Conservation (phyloP, 2,888 invertebrate genomes). For the Drosophila atroscutellata region DNA sequence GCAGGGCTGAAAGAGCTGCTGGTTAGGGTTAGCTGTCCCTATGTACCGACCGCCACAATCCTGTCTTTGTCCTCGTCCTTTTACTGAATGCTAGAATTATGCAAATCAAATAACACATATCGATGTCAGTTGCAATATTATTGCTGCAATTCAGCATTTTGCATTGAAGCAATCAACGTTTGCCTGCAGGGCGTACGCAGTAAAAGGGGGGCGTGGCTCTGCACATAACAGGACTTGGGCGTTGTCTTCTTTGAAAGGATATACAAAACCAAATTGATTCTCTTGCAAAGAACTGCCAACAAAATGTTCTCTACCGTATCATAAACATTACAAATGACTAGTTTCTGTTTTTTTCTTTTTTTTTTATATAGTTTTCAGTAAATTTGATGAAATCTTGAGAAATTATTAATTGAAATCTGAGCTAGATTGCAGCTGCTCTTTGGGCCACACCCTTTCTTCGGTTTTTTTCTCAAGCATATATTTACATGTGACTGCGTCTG, state of each 20-base stretch:
- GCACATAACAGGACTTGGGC: slow-evolving; percentile 43
- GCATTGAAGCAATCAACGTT: slow-evolving; percentile 57
- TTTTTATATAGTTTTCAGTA: neutral
- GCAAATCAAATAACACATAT: slow-evolving; percentile 80
- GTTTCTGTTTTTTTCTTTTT: neutral
- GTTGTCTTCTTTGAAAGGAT: slow-evolving; percentile 52
- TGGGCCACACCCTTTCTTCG: slow-evolving; percentile 61
- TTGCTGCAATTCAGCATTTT: slow-evolving; percentile 77
- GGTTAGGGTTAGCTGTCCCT: slow-evolving; percentile 46
- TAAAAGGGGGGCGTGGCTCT: neutral
- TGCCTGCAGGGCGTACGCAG: slow-evolving; percentile 3
- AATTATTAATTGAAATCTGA: slow-evolving; percentile 64
- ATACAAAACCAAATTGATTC: slow-evolving; percentile 47
- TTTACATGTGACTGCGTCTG: slow-evolving; percentile 76
- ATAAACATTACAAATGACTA: slow-evolving; percentile 14
- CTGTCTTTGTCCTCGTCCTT: slow-evolving; percentile 22
- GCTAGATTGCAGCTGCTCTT: slow-evolving; percentile 60
- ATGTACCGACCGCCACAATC: neutral
- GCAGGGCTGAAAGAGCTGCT: slow-evolving; percentile 35
- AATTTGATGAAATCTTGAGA: slow-evolving; percentile 10
- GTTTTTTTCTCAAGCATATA: slow-evolving; percentile 23
- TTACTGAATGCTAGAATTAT: slow-evolving; percentile 63
- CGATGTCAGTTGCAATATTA: slow-evolving; percentile 77
- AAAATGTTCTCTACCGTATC: neutral
- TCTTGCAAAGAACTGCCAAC: slow-evolving; percentile 9